Conservation (phyloP, 2,888 invertebrate species). For the Sylvicola cinctus region DNA sequence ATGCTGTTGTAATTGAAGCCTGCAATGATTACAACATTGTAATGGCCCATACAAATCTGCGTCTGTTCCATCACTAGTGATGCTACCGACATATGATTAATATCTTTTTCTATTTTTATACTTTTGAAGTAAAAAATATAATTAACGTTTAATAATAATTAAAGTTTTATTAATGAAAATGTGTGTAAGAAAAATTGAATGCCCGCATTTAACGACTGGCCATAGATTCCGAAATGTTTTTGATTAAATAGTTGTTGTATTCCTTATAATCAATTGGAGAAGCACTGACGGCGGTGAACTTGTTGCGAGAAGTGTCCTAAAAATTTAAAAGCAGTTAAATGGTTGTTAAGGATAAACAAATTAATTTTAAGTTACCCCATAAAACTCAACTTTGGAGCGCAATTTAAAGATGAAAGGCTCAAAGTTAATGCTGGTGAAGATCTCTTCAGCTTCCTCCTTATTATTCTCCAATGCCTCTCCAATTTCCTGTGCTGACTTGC, state of each 20-base stretch:
- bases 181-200: no score
- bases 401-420: constrained; percentile 64
- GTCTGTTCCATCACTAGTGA: constrained; percentile 85
- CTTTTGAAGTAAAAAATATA: no score
- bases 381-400: constrained; percentile 76
- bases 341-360: constrained; percentile 2
- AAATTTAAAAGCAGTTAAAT: constrained; percentile 2
- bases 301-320: constrained; percentile 64
- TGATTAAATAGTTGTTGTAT: constrained; percentile 48
- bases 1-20: constrained; percentile 69
- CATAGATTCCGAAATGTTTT: constrained; percentile 29
- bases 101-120: no score
- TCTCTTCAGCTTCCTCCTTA: constrained; percentile 38
- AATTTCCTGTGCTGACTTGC: constrained; percentile 47
- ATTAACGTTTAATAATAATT: no score
- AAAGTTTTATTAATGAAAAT: no score
- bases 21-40: constrained; percentile 81
- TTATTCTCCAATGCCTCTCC: constrained; percentile 53
- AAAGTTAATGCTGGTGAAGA: constrained; percentile 59
- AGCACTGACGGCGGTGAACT: constrained; percentile 47
- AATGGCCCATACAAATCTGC: constrained; percentile 70
- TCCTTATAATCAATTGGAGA: constrained; percentile 56
- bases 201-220: no score
- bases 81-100: no score
- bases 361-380: constrained; percentile 45